Conservation (phyloP, 2,797 vertebrate genomes). For the Rallus crepitans region DNA sequence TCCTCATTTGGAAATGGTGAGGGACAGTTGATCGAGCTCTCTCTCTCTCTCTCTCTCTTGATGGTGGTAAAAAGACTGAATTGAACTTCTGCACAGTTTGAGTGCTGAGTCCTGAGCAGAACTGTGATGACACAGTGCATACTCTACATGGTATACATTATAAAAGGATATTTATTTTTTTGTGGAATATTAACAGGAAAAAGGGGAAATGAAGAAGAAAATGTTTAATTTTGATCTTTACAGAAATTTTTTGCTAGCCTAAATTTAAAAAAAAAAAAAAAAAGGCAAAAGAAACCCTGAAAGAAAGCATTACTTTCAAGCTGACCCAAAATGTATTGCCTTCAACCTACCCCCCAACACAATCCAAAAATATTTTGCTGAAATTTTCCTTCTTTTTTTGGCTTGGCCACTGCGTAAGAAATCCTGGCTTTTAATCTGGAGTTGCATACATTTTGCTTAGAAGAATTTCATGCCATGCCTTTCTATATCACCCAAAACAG, state of each 20-base stretch:
- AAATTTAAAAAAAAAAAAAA: not conserved
- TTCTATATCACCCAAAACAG: not conserved
- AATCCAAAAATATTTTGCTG: not conserved
- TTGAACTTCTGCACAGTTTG: not conserved
- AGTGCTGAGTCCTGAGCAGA: not conserved
- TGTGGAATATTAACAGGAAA: not conserved
- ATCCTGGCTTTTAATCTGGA: not conserved
- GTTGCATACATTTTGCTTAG: not conserved
- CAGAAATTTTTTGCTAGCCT: not conserved
- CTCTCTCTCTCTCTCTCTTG: not conserved
- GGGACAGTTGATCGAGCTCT: not conserved
- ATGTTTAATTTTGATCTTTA: not conserved
- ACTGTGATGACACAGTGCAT: not conserved
- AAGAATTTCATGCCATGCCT: not conserved
- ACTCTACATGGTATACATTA: not conserved
- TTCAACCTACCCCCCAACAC: accelerated
- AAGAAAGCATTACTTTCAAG: not conserved
- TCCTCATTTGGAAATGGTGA: not conserved
- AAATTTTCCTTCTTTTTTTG: not conserved
- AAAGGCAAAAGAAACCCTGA: not conserved
- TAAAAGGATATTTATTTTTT: not conserved
- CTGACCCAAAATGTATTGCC: not conserved
- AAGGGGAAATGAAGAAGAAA: not conserved
- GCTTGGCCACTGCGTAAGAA: not conserved
- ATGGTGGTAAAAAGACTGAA: not conserved